Percentiles rank a stretch among this genome's conserved stretches.
Conservation (phyloP, 1,140 invertebrate genomes). For the Caerostris extrusa region DNA sequence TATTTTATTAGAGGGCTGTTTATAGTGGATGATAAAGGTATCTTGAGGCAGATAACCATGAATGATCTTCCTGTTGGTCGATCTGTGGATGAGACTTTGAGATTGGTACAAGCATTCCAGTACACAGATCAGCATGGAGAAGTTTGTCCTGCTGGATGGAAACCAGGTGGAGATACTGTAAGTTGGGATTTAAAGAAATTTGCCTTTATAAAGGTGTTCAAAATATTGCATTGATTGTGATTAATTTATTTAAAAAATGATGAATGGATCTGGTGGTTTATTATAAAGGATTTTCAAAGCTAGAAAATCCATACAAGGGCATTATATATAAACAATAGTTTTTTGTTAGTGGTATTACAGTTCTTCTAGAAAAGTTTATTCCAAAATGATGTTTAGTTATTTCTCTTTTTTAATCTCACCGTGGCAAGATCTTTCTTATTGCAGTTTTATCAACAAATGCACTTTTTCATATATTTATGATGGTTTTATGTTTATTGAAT, state of each 20-base stretch:
- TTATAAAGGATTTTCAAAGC: background rate
- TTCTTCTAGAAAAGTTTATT: too few species aligned
- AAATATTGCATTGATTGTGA: too few species aligned
- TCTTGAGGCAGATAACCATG: conserved; percentile 87
- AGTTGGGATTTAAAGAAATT: conserved; percentile 46
- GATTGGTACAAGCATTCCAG: conserved; percentile 95
- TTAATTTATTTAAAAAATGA: background rate
- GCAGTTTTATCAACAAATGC: too few species aligned
- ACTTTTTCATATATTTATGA: too few species aligned
- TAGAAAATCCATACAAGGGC: too few species aligned
- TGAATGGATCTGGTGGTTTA: background rate
- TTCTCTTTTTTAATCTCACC: too few species aligned
- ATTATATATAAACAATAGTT: too few species aligned
- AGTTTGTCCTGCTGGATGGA: conserved; percentile 86
- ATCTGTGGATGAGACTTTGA: conserved; percentile 94
- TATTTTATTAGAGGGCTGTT: conserved; percentile 85
- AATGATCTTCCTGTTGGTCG: conserved; percentile 88
- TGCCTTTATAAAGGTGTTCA: background rate
- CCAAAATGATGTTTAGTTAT: too few species aligned
- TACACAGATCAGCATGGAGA: conserved; percentile 95
- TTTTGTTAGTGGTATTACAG: too few species aligned
- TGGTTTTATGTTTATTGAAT: too few species aligned
- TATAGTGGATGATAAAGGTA: conserved; percentile 86
- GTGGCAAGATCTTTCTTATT: too few species aligned
- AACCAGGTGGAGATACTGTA: conserved; percentile 88